Percentiles rank a stretch among this genome's conserved stretches.
These are phyloP conservation scores for Dioctria linearis DNA, from an alignment of 2,888 invertebrate species.

Conservation along the genomic window DNA sequence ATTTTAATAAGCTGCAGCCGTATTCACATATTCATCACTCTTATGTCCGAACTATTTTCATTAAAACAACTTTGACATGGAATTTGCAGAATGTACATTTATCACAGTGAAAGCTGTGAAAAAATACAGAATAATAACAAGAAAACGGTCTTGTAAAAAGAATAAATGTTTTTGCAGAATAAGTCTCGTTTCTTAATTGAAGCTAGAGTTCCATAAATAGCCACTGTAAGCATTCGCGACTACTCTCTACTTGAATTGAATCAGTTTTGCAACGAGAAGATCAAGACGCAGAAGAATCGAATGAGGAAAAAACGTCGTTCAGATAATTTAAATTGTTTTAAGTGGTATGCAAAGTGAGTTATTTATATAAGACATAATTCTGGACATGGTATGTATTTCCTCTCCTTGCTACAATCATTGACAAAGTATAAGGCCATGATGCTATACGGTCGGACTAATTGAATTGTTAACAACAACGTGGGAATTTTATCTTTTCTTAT, in stretches of 20 bases:
- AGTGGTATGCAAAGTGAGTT: conserved; percentile 59
- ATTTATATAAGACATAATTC: conserved; percentile 54
- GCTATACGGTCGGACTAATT: conserved; percentile 39
- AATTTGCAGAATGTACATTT: conserved; percentile 47
- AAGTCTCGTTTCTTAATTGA: conserved; percentile 48
- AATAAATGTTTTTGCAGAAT: conserved; percentile 40
- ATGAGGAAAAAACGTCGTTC: conserved; percentile 45
- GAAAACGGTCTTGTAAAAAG: conserved; percentile 13
- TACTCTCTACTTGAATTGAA: conserved; percentile 22
- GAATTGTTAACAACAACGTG: conserved; percentile 50
- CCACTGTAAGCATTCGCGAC: conserved; percentile 27
- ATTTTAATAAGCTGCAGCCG: not conserved
- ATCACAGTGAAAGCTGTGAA: conserved; percentile 44
- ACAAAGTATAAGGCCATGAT: conserved; percentile 40
- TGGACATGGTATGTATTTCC: conserved; percentile 43
- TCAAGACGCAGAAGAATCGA: conserved; percentile 11
- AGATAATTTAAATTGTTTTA: conserved; percentile 59
- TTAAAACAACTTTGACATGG: conserved; percentile 36
- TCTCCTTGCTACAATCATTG: conserved; percentile 50
- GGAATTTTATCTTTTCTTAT: conserved; percentile 39
- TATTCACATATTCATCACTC: not conserved
- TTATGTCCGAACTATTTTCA: not conserved
- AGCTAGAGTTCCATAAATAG: conserved; percentile 44
- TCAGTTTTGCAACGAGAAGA: conserved; percentile 28
- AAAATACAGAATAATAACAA: conserved; percentile 36